Percentiles rank a stretch among this genome's conserved stretches.
Evolutionary conservation across 2,113 vertebrate species (phyloP).

Genomic region (Myotis davidii): DNA sequence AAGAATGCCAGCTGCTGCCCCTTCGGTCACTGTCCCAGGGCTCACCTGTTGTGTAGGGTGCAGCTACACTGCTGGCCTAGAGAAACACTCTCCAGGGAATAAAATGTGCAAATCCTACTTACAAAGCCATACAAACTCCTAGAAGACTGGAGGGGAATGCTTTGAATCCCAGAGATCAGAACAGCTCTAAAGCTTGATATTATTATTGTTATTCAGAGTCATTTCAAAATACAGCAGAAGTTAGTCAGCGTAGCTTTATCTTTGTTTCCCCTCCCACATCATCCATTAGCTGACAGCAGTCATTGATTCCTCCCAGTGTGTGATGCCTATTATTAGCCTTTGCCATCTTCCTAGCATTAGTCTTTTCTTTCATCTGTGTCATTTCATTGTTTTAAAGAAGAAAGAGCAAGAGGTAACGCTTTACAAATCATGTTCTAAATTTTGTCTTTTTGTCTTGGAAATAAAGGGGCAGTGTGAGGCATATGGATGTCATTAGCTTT

Average conservation of each 20-base stretch:
- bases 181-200: not conserved
- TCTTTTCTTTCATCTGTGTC: not conserved
- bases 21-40: not conserved
- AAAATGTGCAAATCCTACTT: not conserved
- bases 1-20: not conserved
- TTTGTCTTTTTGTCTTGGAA: constrained; percentile 31
- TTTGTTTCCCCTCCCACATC: not conserved
- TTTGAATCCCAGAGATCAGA: not conserved
- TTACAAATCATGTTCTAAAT: not conserved
- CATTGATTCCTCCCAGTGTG: not conserved
- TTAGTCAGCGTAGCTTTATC: not conserved
- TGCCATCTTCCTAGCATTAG: not conserved
- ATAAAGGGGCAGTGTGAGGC: not conserved
- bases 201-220: not conserved
- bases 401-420: not conserved
- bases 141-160: not conserved
- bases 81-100: not conserved
- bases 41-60: not conserved
- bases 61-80: not conserved
- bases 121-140: not conserved
- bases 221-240: not conserved
- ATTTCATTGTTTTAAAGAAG: not conserved
- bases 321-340: not conserved
- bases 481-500: not conserved
- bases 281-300: not conserved